Base-by-base conservation (phyloP, 2,113 vertebrate species). In the Thermophis baileyi region DNA sequence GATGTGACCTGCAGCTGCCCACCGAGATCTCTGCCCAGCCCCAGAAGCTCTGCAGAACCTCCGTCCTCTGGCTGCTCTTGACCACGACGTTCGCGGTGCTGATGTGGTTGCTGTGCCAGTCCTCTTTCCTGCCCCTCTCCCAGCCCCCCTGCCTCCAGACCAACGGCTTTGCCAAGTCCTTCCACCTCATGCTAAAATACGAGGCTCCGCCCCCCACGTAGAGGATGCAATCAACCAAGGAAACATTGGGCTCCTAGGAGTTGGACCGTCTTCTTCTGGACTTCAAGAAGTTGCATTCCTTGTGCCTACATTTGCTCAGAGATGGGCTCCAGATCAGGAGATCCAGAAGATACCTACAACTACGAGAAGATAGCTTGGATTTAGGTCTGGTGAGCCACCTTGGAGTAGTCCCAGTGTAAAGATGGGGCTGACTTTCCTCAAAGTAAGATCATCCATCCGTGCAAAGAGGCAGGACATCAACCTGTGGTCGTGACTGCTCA, bases 181-280 rank as follows among this genome's bases (percentile, higher is more conserved):
- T 97, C 95, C 97, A 98, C 93, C 94, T 98, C 57, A 95, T 96
- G 2, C 97, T 99, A 54, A 97, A 94, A 12, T 98, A 99, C 47
- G 98, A 98, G 0, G 98, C 98, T 5, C 98, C 98, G 0, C 98
- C 98, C 0, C 98, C 98, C 0, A 97, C 98, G 53, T 99, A 97
- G 85, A 25, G 1, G 0, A 1, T 25, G 4, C 12, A 7, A 18
- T 6, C 6, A 8, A 9, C 6, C 12, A 14, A 50, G 60, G 50
- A n/a, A 9, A 53, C n/a, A 63, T 1, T 0, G 46, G 46, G 49
- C 4, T 27, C 4, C 2, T 53, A 12, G 55, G 47, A 63, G 27
- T 60, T 11, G 30, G 40, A 8, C 3, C 0, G 7, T 6, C 22
- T 47, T 18, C 40, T 55, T 2, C 53, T n/a, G 2, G 16, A 6